Conservation (phyloP, 2,888 invertebrate species). For the Phragmatobia fuliginosa region DNA sequence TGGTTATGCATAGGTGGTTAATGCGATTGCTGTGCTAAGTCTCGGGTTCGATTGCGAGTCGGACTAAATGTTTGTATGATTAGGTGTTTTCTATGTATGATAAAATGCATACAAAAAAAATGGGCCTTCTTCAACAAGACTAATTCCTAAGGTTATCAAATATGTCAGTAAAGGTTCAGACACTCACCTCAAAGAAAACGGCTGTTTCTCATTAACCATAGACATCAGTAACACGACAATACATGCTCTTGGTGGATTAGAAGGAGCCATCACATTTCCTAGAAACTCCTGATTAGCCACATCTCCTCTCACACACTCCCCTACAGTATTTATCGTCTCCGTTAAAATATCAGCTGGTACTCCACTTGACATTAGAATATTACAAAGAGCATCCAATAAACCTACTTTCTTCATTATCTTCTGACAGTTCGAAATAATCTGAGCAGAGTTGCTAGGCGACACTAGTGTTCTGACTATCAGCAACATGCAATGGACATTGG, state of each 20-base stretch:
- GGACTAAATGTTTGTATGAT: too few relatives aligned
- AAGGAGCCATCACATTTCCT: conserved; percentile 95
- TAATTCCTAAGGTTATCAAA: too few relatives aligned
- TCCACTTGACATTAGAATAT: conserved; percentile 97
- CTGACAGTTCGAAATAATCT: conserved; percentile 94
- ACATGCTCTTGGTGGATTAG: conserved; percentile 96
- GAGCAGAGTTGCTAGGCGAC: conserved; percentile 96
- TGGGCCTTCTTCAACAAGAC: too few relatives aligned
- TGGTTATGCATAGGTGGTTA: too few relatives aligned
- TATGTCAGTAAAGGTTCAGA: too few relatives aligned
- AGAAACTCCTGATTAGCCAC: conserved; percentile 96
- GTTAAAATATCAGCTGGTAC: conserved; percentile 98
- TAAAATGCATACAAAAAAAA: too few relatives aligned
- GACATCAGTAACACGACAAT: conserved; percentile 98
- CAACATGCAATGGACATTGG: conserved; percentile 97
- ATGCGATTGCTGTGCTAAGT: too few relatives aligned
- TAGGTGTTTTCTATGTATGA: too few relatives aligned
- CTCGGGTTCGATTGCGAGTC: too few relatives aligned
- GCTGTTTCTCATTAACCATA: conserved; percentile 99
- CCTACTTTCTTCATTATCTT: conserved; percentile 95
- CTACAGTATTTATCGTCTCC: conserved; percentile 98
- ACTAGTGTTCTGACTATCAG: conserved; percentile 96
- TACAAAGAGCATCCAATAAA: conserved; percentile 88
- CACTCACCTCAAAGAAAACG: conserved; percentile 88
- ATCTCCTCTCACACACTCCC: conserved; percentile 97